Evolutionary conservation across 1,140 invertebrate species (phyloP).

Genomic region (Leptinotarsa lineolata): DNA sequence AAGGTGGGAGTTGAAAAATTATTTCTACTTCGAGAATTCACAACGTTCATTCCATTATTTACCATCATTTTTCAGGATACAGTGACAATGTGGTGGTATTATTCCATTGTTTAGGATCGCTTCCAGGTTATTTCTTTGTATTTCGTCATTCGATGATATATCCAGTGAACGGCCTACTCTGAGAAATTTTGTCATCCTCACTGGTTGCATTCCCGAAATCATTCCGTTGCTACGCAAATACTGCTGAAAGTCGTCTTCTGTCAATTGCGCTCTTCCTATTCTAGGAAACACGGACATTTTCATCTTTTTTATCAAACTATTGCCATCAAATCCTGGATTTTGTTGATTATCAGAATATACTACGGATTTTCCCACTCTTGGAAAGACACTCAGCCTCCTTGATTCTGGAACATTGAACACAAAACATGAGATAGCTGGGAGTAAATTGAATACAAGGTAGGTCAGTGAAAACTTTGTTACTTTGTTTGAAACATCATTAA

Average conservation of each 20-base stretch:
- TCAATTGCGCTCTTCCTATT: neutral
- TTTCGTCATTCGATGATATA: neutral
- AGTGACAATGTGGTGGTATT: neutral
- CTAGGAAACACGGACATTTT: neutral
- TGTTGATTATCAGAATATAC: neutral
- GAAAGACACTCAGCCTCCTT: conserved; percentile 9
- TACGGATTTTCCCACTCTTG: conserved; percentile 3
- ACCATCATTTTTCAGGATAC: no score
- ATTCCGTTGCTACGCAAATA: neutral
- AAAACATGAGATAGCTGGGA: no score
- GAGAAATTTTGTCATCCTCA: neutral
- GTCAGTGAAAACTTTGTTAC: no score
- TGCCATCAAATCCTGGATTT: neutral
- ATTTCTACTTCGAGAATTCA: no score
- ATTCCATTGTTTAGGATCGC: neutral
- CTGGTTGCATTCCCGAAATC: neutral
- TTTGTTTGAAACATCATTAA: no score
- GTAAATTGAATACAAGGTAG: no score
- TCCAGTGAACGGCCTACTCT: neutral
- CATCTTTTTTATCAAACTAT: neutral
- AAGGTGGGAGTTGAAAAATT: no score
- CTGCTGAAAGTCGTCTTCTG: neutral
- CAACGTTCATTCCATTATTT: no score
- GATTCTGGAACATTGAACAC: neutral
- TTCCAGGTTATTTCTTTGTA: neutral